Percentiles rank a stretch among this genome's conserved stretches.
phyloP scores from a whole-genome alignment of 2,797 vertebrate species.

The Spondyliosoma cantharus region DNA sequence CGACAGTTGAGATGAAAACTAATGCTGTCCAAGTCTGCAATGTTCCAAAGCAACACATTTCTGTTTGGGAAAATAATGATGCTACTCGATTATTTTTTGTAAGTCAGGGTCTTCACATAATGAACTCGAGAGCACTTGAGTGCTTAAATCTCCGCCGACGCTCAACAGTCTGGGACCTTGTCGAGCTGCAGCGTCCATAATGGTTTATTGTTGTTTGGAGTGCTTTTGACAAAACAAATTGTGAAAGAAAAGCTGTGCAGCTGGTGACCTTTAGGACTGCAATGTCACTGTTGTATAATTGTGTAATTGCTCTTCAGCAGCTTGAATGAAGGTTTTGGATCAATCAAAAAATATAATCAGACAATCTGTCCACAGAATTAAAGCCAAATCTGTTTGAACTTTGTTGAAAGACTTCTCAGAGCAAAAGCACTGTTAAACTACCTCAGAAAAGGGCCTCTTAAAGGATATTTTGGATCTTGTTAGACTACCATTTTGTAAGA shows the following conservation, averaged over 20 bases:
- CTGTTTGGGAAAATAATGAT: conserved; percentile 21
- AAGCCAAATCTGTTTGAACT: background rate
- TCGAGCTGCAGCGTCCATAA: background rate
- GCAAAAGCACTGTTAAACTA: background rate
- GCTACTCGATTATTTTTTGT: background rate
- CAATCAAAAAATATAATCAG: background rate
- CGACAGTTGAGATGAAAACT: background rate
- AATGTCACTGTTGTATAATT: background rate
- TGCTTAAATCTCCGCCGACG: background rate
- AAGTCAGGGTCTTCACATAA: conserved; percentile 7
- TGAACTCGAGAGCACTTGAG: conserved; percentile 1
- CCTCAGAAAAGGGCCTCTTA: background rate
- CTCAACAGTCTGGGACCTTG: background rate
- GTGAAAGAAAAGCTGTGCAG: background rate
- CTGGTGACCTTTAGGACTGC: background rate
- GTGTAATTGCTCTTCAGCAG: background rate
- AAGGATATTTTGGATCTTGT: background rate
- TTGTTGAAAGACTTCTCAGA: background rate
- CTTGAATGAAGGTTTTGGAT: background rate
- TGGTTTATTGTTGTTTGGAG: background rate
- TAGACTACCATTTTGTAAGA: background rate
- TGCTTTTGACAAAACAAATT: background rate
- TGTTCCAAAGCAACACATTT: background rate
- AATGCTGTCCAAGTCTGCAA: background rate
- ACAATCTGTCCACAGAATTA: background rate